A percentile compares a stretch with the other conserved stretches of the same genome.
These are phyloP conservation scores for Bombus confusus DNA, from an alignment of 1,140 invertebrate species.

Conservation along the genomic window DNA sequence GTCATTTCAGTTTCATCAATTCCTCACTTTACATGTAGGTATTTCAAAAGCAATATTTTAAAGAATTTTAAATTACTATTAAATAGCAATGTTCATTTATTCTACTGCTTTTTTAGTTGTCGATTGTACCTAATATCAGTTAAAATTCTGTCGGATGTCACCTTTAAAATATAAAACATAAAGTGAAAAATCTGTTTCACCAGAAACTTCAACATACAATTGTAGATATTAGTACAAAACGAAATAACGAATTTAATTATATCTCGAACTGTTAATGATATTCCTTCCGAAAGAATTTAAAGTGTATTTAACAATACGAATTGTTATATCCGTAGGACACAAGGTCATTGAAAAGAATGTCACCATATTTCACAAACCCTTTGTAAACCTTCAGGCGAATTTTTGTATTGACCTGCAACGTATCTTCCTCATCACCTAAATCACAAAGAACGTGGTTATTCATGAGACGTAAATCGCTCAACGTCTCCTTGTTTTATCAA, in stretches of 20 bases:
- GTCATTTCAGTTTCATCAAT: no score
- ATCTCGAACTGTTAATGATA: not conserved
- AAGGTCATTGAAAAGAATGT: not conserved
- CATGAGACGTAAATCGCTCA: no score
- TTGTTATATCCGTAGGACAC: not conserved
- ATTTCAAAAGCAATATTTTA: not conserved
- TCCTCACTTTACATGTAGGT: no score
- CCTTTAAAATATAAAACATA: no score
- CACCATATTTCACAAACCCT: constrained; percentile 14
- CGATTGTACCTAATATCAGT: no score
- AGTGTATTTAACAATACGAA: not conserved
- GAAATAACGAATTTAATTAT: not conserved
- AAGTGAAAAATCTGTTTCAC: not conserved
- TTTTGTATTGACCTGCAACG: no score
- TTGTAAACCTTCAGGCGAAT: constrained; percentile 1
- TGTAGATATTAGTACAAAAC: not conserved
- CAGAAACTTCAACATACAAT: not conserved
- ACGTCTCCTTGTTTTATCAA: not conserved
- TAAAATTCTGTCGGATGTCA: no score
- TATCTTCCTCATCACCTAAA: not conserved
- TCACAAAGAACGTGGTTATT: not conserved
- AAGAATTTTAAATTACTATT: not conserved
- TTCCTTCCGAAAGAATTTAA: not conserved
- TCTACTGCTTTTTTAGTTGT: no score
- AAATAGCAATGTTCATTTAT: not conserved